phyloP scores from a whole-genome alignment of 2,113 vertebrate species.

The Phaethon lepturus region DNA sequence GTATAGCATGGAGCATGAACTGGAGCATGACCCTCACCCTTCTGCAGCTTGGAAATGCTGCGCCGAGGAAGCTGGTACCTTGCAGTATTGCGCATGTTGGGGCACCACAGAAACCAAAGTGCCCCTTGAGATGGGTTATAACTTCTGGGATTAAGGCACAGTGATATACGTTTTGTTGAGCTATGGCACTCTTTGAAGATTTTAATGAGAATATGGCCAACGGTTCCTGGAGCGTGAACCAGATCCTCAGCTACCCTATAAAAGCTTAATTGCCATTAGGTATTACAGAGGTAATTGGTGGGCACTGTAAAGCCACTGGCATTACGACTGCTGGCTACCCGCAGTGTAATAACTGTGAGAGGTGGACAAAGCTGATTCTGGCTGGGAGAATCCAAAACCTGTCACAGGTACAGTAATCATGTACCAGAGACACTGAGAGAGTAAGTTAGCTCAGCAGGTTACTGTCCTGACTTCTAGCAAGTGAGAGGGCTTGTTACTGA shows the following conservation, averaged over 20 bases:
- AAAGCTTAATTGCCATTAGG: neutral
- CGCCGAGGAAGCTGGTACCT: neutral
- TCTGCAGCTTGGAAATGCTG: neutral
- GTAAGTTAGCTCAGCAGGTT: neutral
- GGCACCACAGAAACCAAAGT: neutral
- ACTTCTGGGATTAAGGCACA: neutral
- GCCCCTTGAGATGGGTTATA: neutral
- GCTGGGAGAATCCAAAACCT: neutral
- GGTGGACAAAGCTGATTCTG: neutral
- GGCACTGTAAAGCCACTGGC: neutral
- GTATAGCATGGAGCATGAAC: fast-evolving
- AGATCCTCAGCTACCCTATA: neutral
- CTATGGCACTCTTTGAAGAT: neutral
- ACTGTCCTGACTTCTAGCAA: neutral
- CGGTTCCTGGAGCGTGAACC: neutral
- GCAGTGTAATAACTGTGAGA: neutral
- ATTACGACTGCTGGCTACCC: neutral
- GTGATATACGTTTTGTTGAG: neutral
- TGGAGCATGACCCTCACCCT: neutral
- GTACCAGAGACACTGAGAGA: neutral
- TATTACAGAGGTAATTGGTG: neutral
- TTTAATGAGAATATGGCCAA: neutral
- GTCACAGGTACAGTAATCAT: neutral
- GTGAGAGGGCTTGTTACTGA: neutral
- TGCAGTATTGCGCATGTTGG: neutral